A percentile compares a stretch with the other conserved stretches of the same genome.
phyloP scores from a whole-genome alignment of 2,113 vertebrate species.

The Dromaius novaehollandiae region DNA sequence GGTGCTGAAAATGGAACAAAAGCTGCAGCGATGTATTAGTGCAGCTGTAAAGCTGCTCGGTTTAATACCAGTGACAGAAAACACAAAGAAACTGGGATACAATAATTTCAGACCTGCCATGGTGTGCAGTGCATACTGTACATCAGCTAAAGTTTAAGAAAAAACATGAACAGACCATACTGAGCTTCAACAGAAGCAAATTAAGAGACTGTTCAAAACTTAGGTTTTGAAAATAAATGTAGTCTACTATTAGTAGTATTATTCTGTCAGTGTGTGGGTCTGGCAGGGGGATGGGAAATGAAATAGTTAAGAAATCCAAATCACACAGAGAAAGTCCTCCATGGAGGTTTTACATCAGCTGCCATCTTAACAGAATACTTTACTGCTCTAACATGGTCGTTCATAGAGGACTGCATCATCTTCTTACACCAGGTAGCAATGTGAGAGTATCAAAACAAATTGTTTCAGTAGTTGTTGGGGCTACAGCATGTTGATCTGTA shows the following conservation, averaged over 20 bases:
- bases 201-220: not conserved
- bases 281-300: not conserved
- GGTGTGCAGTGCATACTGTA: rapidly evolving
- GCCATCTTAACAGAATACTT: not conserved
- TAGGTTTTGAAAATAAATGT: not conserved
- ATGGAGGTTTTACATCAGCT: not conserved
- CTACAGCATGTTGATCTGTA: not conserved
- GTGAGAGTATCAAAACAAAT: rapidly evolving
- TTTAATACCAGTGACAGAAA: not conserved
- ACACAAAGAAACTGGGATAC: not conserved
- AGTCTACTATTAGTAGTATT: not conserved
- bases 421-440: rapidly evolving
- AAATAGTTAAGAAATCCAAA: not conserved
- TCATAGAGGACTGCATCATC: rapidly evolving
- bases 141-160: not conserved
- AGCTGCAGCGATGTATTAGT: not conserved
- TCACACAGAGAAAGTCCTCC: not conserved
- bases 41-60: not conserved
- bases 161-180: not conserved
- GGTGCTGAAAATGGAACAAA: not conserved
- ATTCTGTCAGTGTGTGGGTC: not conserved
- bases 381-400: rapidly evolving
- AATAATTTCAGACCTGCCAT: rapidly evolving
- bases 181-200: not conserved
- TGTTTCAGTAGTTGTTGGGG: not conserved